phyloP scores from a whole-genome alignment of 2,113 vertebrate species.

The Corythaeola cristata region DNA sequence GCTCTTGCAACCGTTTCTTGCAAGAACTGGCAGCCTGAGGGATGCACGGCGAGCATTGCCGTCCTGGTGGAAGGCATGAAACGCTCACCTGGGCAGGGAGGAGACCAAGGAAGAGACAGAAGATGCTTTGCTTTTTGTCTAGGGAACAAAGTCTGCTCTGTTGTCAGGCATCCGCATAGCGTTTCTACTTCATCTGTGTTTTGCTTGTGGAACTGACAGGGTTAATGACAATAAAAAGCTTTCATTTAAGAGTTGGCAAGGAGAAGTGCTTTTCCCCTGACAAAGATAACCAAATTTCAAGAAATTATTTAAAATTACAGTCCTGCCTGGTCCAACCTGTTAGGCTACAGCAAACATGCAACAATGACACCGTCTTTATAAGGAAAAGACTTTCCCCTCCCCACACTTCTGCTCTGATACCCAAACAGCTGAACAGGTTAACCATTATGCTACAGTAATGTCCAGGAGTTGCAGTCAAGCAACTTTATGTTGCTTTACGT shows the following conservation, averaged over 20 bases:
- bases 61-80: neutral
- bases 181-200: neutral
- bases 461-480: neutral
- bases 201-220: neutral
- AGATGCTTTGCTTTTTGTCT: neutral
- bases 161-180: neutral
- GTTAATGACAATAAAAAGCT: neutral
- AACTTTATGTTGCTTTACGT: neutral
- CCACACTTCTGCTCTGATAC: neutral
- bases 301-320: neutral
- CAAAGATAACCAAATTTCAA: conserved; percentile 19
- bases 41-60: accelerated
- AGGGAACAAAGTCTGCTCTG: neutral
- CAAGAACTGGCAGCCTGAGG: neutral
- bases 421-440: neutral
- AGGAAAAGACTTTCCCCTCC: neutral
- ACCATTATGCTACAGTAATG: neutral
- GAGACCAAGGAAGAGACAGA: neutral
- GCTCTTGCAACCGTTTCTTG: neutral
- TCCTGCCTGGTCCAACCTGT: neutral
- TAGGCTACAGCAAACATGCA: neutral
- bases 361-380: neutral
- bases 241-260: neutral
- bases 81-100: neutral
- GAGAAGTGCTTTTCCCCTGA: neutral